Percentiles rank a stretch among this genome's conserved stretches.
These are phyloP conservation scores for Uromys caudimaculatus DNA, from an alignment of 2,797 vertebrate species.

Conservation along the genomic window DNA sequence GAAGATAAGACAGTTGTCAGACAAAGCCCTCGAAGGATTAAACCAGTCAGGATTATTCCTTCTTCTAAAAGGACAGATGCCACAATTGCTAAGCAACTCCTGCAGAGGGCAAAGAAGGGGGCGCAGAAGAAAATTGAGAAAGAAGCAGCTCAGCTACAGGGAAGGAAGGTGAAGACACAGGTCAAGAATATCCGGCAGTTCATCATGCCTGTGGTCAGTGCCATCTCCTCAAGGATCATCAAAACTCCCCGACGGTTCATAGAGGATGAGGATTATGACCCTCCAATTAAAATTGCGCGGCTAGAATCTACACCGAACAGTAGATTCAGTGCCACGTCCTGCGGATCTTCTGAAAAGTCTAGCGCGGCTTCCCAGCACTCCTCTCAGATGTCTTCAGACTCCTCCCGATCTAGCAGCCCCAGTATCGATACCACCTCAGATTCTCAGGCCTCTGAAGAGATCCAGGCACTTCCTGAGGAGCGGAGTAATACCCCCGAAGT, in stretches of 20 bases:
- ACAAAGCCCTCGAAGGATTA: slow-evolving; percentile 97
- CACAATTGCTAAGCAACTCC: slow-evolving; percentile 96
- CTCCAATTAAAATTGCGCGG: slow-evolving; percentile 95
- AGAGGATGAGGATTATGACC: slow-evolving; percentile 96
- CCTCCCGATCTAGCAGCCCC: slow-evolving; percentile 97
- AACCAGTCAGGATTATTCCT: slow-evolving; percentile 96
- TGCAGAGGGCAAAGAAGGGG: slow-evolving; percentile 98
- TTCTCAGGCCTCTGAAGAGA: slow-evolving; percentile 97
- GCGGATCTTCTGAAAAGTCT: slow-evolving; percentile 93
- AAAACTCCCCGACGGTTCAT: slow-evolving; percentile 99
- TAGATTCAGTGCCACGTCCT: slow-evolving; percentile 93
- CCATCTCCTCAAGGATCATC: slow-evolving; percentile 97
- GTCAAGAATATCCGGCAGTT: slow-evolving; percentile 99
- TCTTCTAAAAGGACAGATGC: slow-evolving; percentile 97
- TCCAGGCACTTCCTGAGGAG: slow-evolving; percentile 93
- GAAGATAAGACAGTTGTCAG: slow-evolving; percentile 90
- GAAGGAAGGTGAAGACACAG: slow-evolving; percentile 93
- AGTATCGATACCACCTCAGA: slow-evolving; percentile 97
- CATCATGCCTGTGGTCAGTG: slow-evolving; percentile 99
- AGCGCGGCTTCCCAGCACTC: slow-evolving; percentile 97
- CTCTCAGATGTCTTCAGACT: slow-evolving; percentile 97
- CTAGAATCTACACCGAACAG: slow-evolving; percentile 90
- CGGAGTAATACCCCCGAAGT: slow-evolving; percentile 92
- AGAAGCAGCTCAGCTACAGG: slow-evolving; percentile 92
- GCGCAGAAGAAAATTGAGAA: slow-evolving; percentile 95